Conservation (phyloP, 2,113 vertebrate species). For the Melanostigma gelatinosum region DNA sequence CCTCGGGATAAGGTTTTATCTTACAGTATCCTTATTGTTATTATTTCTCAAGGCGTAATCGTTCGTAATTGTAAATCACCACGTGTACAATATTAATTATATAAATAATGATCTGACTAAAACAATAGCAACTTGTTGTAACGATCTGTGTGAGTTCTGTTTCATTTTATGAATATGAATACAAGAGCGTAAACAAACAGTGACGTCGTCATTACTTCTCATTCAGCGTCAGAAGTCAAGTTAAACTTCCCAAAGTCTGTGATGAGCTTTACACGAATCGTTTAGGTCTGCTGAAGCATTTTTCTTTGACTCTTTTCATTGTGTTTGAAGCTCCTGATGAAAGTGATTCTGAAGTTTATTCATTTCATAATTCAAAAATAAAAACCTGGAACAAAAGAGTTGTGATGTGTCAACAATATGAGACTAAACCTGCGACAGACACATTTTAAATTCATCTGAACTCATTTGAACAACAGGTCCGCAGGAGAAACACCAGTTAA, state of each 20-base stretch:
- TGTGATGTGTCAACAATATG: neutral
- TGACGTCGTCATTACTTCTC: neutral
- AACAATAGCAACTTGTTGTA: neutral
- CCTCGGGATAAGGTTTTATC: neutral
- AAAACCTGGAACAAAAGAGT: neutral
- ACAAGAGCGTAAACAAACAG: neutral
- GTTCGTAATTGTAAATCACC: neutral
- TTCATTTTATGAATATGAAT: too few species aligned
- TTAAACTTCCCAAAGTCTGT: neutral
- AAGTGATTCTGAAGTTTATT: neutral
- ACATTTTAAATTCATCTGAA: neutral
- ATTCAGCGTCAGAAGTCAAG: neutral
- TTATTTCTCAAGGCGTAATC: neutral
- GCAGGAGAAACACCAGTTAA: conserved; percentile 2
- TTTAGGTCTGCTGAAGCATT: accelerated
- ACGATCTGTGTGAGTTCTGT: neutral
- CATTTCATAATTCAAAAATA: neutral
- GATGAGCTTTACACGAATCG: neutral
- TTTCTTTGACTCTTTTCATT: neutral
- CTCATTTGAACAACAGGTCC: neutral
- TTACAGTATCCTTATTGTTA: neutral
- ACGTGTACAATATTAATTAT: neutral
- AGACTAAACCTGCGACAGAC: neutral
- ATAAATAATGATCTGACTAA: neutral
- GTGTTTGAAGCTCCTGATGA: neutral